phyloP scores from a whole-genome alignment of 2,888 invertebrate species.

The Eurytoma adleriae region DNA sequence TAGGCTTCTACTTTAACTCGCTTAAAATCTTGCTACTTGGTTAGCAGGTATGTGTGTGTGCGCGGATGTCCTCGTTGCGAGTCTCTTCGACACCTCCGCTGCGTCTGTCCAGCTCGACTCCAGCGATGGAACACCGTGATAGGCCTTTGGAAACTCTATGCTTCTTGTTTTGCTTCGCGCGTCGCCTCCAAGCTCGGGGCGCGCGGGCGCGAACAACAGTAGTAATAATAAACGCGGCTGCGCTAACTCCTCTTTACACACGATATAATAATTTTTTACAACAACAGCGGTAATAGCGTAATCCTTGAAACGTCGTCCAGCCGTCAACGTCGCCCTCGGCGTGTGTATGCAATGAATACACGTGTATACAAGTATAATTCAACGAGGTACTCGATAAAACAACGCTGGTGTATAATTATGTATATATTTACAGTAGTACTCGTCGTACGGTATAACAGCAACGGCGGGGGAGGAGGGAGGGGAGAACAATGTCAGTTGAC shows the following conservation, averaged over 20 bases:
- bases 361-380: not conserved
- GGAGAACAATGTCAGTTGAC: too few relatives aligned
- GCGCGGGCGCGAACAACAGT: too few relatives aligned
- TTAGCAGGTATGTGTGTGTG: not conserved
- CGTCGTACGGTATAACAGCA: not conserved
- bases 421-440: not conserved
- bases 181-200: too few relatives aligned
- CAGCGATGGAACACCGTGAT: slow-evolving; percentile 39
- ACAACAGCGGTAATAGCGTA: not conserved
- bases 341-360: not conserved
- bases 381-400: too few relatives aligned
- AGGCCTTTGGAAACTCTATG: slow-evolving; percentile 62
- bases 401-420: not conserved
- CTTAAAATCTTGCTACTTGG: not conserved
- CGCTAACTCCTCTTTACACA: too few relatives aligned
- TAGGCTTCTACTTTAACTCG: slow-evolving; percentile 18
- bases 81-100: slow-evolving; percentile 26
- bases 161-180: slow-evolving; percentile 37
- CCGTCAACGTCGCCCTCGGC: not conserved
- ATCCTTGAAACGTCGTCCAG: slow-evolving; percentile 8
- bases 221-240: too few relatives aligned
- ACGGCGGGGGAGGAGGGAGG: not conserved
- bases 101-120: slow-evolving; percentile 8
- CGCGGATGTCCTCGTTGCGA: not conserved
- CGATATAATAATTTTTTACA: too few relatives aligned